Conservation (phyloP, 2,113 vertebrate species). For the Pteronura brasiliensis region DNA sequence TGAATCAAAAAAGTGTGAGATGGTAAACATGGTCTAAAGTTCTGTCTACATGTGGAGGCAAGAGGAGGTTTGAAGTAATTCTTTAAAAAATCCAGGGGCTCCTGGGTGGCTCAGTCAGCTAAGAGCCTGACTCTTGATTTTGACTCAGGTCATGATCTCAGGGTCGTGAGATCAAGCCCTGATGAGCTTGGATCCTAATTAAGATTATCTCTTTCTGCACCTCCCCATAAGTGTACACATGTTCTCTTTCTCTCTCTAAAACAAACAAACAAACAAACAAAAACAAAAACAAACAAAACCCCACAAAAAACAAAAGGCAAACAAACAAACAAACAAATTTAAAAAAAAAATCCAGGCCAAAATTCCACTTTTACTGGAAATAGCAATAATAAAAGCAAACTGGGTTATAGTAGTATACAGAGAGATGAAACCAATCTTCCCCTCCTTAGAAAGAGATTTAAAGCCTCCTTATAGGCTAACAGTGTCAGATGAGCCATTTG, state of each 20-base stretch:
- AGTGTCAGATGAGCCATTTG: not conserved
- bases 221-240: not conserved
- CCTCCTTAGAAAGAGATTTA: not conserved
- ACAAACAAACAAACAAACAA: no score
- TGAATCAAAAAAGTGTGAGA: no score
- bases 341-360: not conserved
- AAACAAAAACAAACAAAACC: no score
- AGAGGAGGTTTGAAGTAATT: not conserved
- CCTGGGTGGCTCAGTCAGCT: not conserved
- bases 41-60: fast-evolving
- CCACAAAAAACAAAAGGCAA: no score
- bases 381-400: not conserved
- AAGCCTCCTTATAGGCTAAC: not conserved
- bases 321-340: no score
- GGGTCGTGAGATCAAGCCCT: not conserved
- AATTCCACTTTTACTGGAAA: not conserved
- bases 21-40: no score
- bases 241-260: not conserved
- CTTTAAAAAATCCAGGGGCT: not conserved
- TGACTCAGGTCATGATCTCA: not conserved
- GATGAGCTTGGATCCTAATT: not conserved
- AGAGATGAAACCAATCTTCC: not conserved
- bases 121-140: not conserved
- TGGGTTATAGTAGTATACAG: not conserved
- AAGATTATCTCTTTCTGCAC: not conserved